Percentiles rank a stretch among this genome's conserved stretches.
Evolutionary conservation across 1,140 invertebrate genomes (phyloP).

Genomic region (Orussus abietinus): DNA sequence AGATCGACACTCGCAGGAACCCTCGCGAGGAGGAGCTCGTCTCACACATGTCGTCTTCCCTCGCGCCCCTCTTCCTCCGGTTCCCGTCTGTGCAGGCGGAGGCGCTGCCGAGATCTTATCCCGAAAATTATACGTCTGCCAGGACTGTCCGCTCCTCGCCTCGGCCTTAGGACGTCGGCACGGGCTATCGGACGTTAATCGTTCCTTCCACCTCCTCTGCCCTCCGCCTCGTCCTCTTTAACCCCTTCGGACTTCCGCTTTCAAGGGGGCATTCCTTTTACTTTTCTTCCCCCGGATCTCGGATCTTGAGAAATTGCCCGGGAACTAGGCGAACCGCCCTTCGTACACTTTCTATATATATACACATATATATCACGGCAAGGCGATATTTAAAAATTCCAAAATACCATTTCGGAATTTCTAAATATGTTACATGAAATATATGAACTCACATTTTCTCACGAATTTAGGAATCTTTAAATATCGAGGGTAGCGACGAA

Average conservation of each 20-base stretch:
- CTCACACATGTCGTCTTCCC: conserved; percentile 41
- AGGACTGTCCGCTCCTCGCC: conserved; percentile 38
- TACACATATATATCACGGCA: too few relatives aligned
- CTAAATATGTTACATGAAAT: too few relatives aligned
- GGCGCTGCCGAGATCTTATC: conserved; percentile 39
- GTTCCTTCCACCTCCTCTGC: conserved; percentile 22
- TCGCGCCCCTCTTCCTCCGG: conserved; percentile 6
- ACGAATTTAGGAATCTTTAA: too few relatives aligned
- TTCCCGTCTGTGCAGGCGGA: neutral
- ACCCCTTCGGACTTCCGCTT: conserved; percentile 14
- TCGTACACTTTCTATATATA: too few relatives aligned
- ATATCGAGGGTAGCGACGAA: too few relatives aligned
- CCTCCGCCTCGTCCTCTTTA: conserved; percentile 26
- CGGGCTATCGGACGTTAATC: conserved; percentile 33
- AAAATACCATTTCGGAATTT: too few relatives aligned
- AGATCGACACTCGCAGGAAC: conserved; percentile 4
- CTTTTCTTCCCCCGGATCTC: too few relatives aligned
- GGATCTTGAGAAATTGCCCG: too few relatives aligned
- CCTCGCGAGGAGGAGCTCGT: conserved; percentile 31
- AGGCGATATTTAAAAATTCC: too few relatives aligned
- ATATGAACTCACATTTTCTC: too few relatives aligned
- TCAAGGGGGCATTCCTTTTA: too few relatives aligned
- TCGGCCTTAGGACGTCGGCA: conserved; percentile 37
- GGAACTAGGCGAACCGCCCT: too few relatives aligned
- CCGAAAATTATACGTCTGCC: conserved; percentile 47